These are phyloP conservation scores for Metacarcinus magister DNA, from an alignment of 2,888 invertebrate genomes.

Conservation along the genomic window DNA sequence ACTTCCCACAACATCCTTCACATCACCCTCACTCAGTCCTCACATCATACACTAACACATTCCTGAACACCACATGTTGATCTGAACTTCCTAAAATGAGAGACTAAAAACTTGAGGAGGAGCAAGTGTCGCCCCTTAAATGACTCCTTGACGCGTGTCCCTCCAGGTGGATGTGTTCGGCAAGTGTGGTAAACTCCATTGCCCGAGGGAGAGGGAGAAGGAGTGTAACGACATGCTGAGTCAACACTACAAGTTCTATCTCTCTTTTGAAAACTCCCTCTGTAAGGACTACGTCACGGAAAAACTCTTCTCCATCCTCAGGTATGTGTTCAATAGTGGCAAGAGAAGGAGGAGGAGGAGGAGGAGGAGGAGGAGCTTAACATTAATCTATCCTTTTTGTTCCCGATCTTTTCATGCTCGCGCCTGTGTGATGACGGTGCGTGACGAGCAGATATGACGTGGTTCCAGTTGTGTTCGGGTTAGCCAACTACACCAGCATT, in stretches of 20 bases:
- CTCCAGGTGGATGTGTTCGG: conserved; percentile 74
- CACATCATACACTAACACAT: too few species aligned
- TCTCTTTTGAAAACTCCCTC: conserved; percentile 84
- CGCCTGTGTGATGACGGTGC: too few species aligned
- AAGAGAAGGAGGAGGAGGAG: background rate
- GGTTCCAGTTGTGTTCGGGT: conserved; percentile 84
- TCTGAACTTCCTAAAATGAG: too few species aligned
- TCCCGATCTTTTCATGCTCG: background rate
- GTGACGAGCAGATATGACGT: conserved; percentile 81
- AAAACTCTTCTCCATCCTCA: conserved; percentile 83
- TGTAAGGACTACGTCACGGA: conserved; percentile 84
- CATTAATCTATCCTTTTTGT: too few species aligned
- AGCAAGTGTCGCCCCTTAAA: too few species aligned
- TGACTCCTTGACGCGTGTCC: too few species aligned
- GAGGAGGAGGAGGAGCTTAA: too few species aligned
- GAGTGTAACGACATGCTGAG: conserved; percentile 77
- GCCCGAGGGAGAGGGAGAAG: background rate
- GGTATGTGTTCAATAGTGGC: conserved; percentile 40
- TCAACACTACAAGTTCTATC: conserved; percentile 83
- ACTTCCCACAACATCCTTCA: too few species aligned
- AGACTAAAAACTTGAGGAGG: too few species aligned
- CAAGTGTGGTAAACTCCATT: conserved; percentile 69
- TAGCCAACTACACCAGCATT: conserved; percentile 83
- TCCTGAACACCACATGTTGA: too few species aligned
- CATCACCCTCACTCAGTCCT: too few species aligned